Conservation (phyloP, 1,140 invertebrate species). For the Theocolax elegans region DNA sequence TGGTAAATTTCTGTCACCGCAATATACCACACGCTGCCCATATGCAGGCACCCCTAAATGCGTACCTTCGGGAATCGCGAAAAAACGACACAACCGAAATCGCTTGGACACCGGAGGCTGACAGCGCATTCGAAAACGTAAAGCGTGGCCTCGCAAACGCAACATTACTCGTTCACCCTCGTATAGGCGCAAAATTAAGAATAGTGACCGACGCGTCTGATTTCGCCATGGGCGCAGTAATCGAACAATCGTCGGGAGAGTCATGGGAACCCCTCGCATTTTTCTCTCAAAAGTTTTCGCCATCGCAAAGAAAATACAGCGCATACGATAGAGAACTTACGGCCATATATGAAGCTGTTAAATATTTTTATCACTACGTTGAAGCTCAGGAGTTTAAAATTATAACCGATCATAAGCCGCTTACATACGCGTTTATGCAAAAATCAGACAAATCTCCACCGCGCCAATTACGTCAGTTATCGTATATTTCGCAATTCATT, state of each 20-base stretch:
- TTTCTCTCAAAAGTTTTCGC: conserved; percentile 58
- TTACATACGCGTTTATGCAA: conserved; percentile 47
- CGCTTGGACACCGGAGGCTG: background rate
- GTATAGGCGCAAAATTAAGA: background rate
- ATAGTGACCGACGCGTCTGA: conserved; percentile 4
- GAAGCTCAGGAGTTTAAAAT: conserved; percentile 48
- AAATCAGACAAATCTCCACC: conserved; percentile 48
- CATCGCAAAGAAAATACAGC: conserved; percentile 45
- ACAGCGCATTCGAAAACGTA: conserved; percentile 8
- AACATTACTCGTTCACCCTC: background rate
- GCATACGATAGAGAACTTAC: conserved; percentile 59
- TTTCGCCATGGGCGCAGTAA: conserved; percentile 35
- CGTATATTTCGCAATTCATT: conserved; percentile 44
- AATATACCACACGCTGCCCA: conserved; percentile 37
- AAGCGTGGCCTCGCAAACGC: background rate
- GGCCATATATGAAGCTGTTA: conserved; percentile 48
- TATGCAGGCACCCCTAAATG: conserved; percentile 45
- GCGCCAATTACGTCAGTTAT: conserved; percentile 40
- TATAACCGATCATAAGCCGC: conserved; percentile 58
- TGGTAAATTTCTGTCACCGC: conserved; percentile 41
- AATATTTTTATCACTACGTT: conserved; percentile 50
- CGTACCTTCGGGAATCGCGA: background rate
- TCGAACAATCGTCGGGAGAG: conserved; percentile 37
- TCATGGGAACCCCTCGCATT: conserved; percentile 58
- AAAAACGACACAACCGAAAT: background rate